Base-by-base conservation (phyloP, 2,113 vertebrate genomes). In the Tragulus kanchil region DNA sequence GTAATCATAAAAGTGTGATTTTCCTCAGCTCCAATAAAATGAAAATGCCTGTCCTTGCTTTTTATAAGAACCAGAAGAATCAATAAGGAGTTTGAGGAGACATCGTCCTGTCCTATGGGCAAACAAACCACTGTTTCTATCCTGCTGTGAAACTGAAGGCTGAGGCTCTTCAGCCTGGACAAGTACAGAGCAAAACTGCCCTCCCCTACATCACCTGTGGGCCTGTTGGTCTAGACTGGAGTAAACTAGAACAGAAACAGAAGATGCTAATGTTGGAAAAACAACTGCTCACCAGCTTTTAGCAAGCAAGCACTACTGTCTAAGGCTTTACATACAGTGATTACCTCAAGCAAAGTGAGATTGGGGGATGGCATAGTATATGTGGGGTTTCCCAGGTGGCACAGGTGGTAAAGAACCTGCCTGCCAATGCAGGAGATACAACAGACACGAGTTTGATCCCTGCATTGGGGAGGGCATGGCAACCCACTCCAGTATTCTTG, bases 1-100 rank as follows among this genome's bases (percentile, higher is more conserved):
- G 90, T 61, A 62, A 95, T 96, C 90, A 95, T 48, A 16, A 81
- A 96, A 90, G 90, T 96, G 96, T 92, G 85, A 95, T 94, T 97
- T 96, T 79, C 64, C 45, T 92, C 67, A 85, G 75, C 67, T 85
- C 79, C 75, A 82, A 45, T 84, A 64, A 93, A 79, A 91, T 75
- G 13, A 59, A 93, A 97, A 95, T 23, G 48, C 15, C 62, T 96
- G 90, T 50, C 48, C 88, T 90, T 87, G 26, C 88, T 90, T 87
- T 23, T 92, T 89, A 89, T n/a, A 83, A 94, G 67, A 89, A 61
- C 52, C 67, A 75, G 79, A 4, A 93, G 31, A 92, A 86, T 94
- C 75, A 90, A 94, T 92, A 75, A 67, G 42, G 42, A 95, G 19
- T 81, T 85, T 65, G 79, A 73, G 78, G 64, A 93, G 67, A 92